A percentile compares a stretch with the other conserved stretches of the same genome.
These are phyloP conservation scores for Drosophila bipectinata DNA, from an alignment of 1,140 invertebrate genomes.

Conservation along the genomic window DNA sequence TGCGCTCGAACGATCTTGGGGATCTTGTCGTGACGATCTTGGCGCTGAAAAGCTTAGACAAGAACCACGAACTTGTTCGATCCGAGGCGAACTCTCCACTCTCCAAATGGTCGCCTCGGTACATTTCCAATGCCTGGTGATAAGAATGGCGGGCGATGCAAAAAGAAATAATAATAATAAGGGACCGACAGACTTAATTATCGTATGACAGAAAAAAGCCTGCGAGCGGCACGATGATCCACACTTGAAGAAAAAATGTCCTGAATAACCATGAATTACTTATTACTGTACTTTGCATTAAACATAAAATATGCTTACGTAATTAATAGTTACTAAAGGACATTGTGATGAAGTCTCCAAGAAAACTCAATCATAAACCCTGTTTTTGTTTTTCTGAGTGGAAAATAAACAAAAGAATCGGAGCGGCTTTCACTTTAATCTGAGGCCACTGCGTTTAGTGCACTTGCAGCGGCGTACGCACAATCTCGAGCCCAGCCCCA, in stretches of 20 bases:
- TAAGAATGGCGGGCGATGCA: constrained; percentile 47
- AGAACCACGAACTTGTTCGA: constrained; percentile 16
- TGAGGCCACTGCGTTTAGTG: constrained; percentile 49
- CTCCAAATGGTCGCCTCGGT: constrained; percentile 34
- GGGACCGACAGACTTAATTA: constrained; percentile 42
- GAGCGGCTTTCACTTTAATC: constrained; percentile 60
- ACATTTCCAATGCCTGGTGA: constrained; percentile 58
- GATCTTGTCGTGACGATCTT: neutral
- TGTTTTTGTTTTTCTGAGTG: constrained; percentile 23
- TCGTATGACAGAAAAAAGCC: constrained; percentile 39
- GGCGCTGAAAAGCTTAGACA: neutral
- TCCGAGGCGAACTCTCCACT: constrained; percentile 9
- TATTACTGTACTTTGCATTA: neutral
- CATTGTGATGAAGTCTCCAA: neutral
- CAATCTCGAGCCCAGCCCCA: constrained; percentile 23
- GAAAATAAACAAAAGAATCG: constrained; percentile 36
- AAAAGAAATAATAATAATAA: constrained; percentile 55
- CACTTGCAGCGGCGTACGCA: constrained; percentile 35
- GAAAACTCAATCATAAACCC: neutral
- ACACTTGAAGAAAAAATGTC: constrained; percentile 17
- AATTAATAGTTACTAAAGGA: neutral
- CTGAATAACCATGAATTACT: neutral
- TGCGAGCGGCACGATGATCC: constrained; percentile 19
- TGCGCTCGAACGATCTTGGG: neutral
- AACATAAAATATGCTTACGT: neutral